Conservation (phyloP, 23 tunicate genomes). For the Styela clava region DNA sequence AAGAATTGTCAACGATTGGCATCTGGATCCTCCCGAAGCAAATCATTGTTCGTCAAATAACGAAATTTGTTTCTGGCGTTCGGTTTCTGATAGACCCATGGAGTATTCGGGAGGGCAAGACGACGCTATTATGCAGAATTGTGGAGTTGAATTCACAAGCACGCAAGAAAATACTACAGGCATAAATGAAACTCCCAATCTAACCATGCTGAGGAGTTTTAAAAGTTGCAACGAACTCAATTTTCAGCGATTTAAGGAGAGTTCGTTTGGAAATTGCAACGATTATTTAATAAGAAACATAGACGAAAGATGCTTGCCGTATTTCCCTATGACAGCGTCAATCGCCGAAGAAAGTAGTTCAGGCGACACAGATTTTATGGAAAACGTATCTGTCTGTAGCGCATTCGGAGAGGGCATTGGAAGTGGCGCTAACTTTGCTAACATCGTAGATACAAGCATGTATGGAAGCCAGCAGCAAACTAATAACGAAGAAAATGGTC, state of each 20-base stretch:
- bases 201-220: slow-evolving; percentile 11
- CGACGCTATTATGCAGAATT: neutral
- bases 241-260: neutral
- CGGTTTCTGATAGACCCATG: neutral
- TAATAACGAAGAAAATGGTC: neutral
- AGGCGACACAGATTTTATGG: neutral
- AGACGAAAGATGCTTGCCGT: neutral
- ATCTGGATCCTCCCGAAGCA: too few relatives aligned
- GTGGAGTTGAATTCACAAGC: neutral
- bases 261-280: neutral
- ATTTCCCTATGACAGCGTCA: neutral
- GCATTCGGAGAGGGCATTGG: too few relatives aligned
- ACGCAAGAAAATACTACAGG: neutral
- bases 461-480: neutral
- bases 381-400: too few relatives aligned
- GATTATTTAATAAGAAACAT: neutral
- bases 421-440: neutral
- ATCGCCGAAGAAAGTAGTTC: neutral
- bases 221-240: slow-evolving; percentile 5
- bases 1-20: too few relatives aligned
- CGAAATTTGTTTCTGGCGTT: neutral
- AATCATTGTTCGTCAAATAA: too few relatives aligned
- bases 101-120: neutral
- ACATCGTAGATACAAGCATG: neutral
- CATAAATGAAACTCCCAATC: neutral